Base-by-base conservation (phyloP, 2,888 invertebrate species). In the Phyllotreta cruciferae region DNA sequence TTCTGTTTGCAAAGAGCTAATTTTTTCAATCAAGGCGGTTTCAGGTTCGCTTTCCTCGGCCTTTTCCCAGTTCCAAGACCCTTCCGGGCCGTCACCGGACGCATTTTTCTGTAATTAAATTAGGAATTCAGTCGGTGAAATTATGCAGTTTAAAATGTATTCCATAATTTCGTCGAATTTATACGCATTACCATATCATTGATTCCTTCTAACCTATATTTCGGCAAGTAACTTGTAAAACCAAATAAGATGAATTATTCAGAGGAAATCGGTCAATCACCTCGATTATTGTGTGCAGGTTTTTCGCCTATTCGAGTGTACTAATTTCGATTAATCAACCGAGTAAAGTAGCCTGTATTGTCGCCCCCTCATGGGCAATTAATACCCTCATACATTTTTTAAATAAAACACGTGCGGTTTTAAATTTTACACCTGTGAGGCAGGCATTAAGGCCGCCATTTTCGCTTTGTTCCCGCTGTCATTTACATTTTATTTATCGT, bases 1-100 rank as follows among this genome's bases (percentile, higher is more conserved):
- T 60, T 82, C 80, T 34, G 66, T 74, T 74, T 81, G 76, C 38
- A 82, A 68, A 6, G 67, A 66, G 35, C 61, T 56, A 10, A 79
- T 73, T 58, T 67, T 71, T 37, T 67, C 66, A 56, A 73, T 78
- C 69, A 81, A 68, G 71, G 76, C 68, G 73, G 75, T n/a, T 13
- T 64, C 64, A 47, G 68, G 52, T 1, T 56, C n/a, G 52, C 42
- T 55, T 9, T 60, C 24, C 6, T 67, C 66, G 3, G 9, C 10
- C 6, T 37, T 41, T 3, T 60, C 55, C 69, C 70, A 70, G 56
- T 63, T 56, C 70, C 68, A 70, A 13, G 37, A 47, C 6, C 41
- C 63, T 36, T 63, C 52, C 10, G 60, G 50, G 4, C 39, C 61
- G 36, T 61, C 68, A 67, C 72, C 63, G 49, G 24, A 24, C 24